Percentiles rank a stretch among this genome's conserved stretches.
These are phyloP conservation scores for Dolichoris vasculosae DNA, from an alignment of 1,140 invertebrate species.

Conservation along the genomic window DNA sequence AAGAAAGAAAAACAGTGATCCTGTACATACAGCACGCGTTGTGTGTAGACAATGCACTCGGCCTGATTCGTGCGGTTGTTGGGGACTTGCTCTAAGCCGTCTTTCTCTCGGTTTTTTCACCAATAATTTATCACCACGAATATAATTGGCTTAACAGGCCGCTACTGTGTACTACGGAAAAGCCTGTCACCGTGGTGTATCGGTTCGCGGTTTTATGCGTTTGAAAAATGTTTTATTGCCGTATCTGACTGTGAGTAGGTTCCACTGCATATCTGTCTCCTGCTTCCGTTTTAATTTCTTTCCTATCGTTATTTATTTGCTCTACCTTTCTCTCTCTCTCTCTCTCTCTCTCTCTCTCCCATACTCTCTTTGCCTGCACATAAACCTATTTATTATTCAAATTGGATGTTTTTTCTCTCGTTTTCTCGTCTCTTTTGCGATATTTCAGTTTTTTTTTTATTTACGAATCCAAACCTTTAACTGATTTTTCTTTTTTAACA, in stretches of 20 bases:
- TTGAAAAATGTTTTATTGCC: constrained; percentile 65
- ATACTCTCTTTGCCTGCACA: too few species aligned
- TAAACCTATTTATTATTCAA: too few species aligned
- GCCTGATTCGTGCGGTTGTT: constrained; percentile 54
- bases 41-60: constrained; percentile 62
- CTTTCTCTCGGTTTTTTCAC: constrained; percentile 42
- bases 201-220: constrained; percentile 58
- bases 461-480: not conserved
- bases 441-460: not conserved
- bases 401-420: constrained; percentile 27
- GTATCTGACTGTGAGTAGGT: constrained; percentile 50
- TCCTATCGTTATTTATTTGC: not conserved
- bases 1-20: constrained; percentile 1
- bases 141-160: constrained; percentile 40
- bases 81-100: not conserved
- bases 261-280: not conserved
- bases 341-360: too few species aligned
- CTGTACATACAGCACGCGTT: constrained; percentile 8
- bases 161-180: constrained; percentile 49
- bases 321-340: not conserved
- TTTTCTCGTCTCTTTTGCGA: not conserved
- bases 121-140: constrained; percentile 67
- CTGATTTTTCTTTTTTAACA: not conserved
- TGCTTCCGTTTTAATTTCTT: constrained; percentile 1
- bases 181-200: constrained; percentile 43